These are phyloP conservation scores for Drosophila bunnanda DNA, from an alignment of 2,888 invertebrate species.

Conservation along the genomic window DNA sequence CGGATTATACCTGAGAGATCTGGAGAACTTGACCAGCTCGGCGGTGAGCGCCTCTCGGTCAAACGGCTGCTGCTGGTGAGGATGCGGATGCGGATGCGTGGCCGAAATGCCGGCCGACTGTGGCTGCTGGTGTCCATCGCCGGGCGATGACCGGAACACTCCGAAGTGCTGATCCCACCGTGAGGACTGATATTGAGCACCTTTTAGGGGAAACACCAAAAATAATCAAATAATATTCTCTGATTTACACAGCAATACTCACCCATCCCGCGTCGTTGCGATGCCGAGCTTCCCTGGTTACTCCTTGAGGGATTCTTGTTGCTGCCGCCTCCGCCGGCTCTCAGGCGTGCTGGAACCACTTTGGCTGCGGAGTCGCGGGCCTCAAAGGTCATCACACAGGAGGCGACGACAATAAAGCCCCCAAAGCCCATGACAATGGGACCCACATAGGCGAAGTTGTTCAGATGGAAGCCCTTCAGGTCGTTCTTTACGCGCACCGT, in stretches of 20 bases:
- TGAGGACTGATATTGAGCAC: constrained; percentile 80
- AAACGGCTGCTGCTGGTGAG: constrained; percentile 79
- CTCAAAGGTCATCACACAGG: constrained; percentile 99
- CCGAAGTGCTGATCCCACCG: constrained; percentile 89
- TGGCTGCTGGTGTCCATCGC: constrained; percentile 83
- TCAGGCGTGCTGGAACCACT: constrained; percentile 92
- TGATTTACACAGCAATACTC: constrained; percentile 23
- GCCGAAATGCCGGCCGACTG: constrained; percentile 69
- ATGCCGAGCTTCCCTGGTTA: constrained; percentile 83
- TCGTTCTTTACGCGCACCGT: constrained; percentile 93
- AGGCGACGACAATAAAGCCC: constrained; percentile 97
- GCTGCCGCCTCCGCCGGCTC: constrained; percentile 84
- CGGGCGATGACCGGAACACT: constrained; percentile 88
- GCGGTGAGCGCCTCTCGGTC: constrained; percentile 85
- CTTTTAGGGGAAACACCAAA: constrained; percentile 37
- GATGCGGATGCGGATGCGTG: constrained; percentile 24
- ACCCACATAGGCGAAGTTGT: constrained; percentile 97
- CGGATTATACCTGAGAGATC: constrained; percentile 78
- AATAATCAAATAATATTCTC: neutral
- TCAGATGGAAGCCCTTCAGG: constrained; percentile 92
- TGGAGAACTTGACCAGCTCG: constrained; percentile 85
- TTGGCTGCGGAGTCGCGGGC: constrained; percentile 97
- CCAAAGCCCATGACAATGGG: constrained; percentile 99
- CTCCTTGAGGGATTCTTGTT: constrained; percentile 78
- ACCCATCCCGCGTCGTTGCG: constrained; percentile 83